Evolutionary conservation across 1,140 invertebrate genomes (phyloP).

Genomic region (Cydia pomonella): DNA sequence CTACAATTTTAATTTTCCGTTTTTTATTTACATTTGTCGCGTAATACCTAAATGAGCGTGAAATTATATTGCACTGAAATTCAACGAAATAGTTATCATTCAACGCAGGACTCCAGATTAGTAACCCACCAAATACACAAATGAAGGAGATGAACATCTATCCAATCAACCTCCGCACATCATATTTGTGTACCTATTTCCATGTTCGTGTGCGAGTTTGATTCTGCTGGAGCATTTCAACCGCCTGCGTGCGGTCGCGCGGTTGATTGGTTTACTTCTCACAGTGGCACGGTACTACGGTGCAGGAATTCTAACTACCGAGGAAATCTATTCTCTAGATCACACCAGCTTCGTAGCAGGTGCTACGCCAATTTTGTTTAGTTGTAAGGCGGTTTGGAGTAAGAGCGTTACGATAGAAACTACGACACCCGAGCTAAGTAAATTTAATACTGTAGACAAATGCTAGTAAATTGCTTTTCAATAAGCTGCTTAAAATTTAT

Average conservation of each 20-base stretch:
- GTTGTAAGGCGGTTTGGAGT: neutral
- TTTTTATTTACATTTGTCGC: too few species aligned
- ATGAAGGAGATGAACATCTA: neutral
- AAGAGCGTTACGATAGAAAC: neutral
- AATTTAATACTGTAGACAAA: neutral
- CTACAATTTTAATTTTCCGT: too few species aligned
- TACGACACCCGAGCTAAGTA: neutral
- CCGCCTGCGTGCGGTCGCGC: conserved; percentile 20
- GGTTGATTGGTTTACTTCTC: conserved; percentile 23
- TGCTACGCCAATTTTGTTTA: conserved; percentile 5
- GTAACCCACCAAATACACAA: neutral
- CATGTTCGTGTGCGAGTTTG: neutral
- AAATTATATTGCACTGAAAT: too few species aligned
- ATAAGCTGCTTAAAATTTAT: neutral
- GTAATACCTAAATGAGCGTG: too few species aligned
- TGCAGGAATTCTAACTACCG: conserved; percentile 2
- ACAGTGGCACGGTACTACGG: conserved; percentile 14
- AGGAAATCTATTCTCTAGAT: neutral
- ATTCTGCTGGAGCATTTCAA: neutral
- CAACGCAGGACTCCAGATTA: neutral
- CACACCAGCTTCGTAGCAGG: neutral
- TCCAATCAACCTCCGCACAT: neutral
- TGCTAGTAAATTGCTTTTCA: neutral
- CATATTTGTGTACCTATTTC: conserved; percentile 1
- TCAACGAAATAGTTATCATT: neutral